Evolutionary conservation across 2,797 vertebrate species (phyloP).

Genomic region (Psittacula derbiana): DNA sequence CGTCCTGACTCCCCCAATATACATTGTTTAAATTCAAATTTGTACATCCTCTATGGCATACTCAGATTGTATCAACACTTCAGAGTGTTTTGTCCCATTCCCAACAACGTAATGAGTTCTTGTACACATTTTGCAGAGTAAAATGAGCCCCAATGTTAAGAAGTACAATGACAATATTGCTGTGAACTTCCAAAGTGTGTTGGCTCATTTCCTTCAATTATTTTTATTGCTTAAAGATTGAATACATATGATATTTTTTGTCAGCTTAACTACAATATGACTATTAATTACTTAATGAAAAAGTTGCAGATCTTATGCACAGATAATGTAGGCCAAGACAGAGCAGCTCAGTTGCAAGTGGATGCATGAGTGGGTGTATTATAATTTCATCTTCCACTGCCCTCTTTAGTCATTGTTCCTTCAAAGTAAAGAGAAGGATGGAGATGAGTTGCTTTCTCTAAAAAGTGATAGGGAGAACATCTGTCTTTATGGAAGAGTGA

Average conservation of each 20-base stretch:
- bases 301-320: not conserved
- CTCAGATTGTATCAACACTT: not conserved
- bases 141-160: not conserved
- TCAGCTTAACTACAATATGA: not conserved
- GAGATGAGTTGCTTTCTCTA: not conserved
- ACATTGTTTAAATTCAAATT: not conserved
- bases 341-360: not conserved
- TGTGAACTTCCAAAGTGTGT: not conserved
- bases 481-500: not conserved
- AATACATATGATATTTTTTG: not conserved
- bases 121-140: not conserved
- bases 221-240: not conserved
- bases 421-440: not conserved
- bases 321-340: not conserved
- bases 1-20: not conserved
- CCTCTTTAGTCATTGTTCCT: not conserved
- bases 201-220: not conserved
- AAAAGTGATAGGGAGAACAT: not conserved
- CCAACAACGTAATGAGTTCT: not conserved
- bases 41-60: not conserved
- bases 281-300: not conserved
- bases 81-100: not conserved
- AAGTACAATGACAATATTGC: not conserved
- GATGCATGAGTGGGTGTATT: not conserved
- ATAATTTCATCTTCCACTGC: not conserved